Base-by-base conservation (phyloP, 2,113 vertebrate genomes). In the Toxotes jaculatrix region DNA sequence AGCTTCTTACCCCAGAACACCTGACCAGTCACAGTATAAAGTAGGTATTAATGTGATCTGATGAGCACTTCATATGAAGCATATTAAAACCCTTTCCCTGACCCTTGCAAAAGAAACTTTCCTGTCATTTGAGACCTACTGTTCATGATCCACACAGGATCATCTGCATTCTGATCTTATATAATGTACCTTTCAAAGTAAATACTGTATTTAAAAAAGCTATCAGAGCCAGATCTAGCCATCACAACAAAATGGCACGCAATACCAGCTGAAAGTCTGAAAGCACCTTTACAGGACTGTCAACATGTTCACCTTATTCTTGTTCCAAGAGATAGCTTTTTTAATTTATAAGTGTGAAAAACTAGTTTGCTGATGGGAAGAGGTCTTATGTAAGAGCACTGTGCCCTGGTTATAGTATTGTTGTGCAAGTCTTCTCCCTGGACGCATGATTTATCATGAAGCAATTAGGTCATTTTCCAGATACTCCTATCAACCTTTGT, bases 351-450 rank as follows among this genome's bases (percentile, higher is more conserved):
- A 55, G 31, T 61, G 42, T 64, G 14, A 17, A 60, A 49, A 59
- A 66, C 3, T 23, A 9, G 6, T 45, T 62, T 74, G 31, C 19
- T 51, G 38, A 47, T 38, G 45, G 14, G 21, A 70, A 19, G 5
- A 23, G 27, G 32, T 73, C 55, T 91, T 85, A 84, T 67, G 60
- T 82, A 89, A 92, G 86, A 74, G 64, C 16, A 9, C 31, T 40
- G 69, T 74, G 17, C 38, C 78, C 67, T 57, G 19, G 57, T 79
- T 62, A 77, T 67, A 23, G 32, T 59, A 53, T n/a, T 90, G 82
- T 83, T 91, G 82, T 85, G 85, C 51, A 90, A 88, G 76, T 53
- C 36, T 21, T 85, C 79, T 57, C 82, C 27, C 23, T 51, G 74
- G 69, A 79, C 69, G 77, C 77, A 79, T 45, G 31, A 66, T 81